These are phyloP conservation scores for Linurgus olivaceus DNA, from an alignment of 2,797 vertebrate genomes.

Conservation along the genomic window DNA sequence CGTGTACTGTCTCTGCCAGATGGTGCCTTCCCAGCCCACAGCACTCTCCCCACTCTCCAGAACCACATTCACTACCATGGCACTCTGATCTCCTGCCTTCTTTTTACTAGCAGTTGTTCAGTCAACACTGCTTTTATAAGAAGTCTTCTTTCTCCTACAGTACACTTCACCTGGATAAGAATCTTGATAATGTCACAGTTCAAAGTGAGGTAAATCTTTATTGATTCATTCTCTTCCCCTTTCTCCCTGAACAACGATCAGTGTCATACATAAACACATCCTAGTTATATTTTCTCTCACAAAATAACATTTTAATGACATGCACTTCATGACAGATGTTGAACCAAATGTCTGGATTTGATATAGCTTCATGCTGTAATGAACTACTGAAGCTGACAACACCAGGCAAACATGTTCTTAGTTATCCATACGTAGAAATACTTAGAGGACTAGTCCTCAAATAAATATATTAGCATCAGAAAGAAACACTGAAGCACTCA, in stretches of 20 bases:
- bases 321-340: not conserved
- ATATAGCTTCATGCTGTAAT: not conserved
- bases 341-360: not conserved
- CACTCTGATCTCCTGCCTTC: not conserved
- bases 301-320: not conserved
- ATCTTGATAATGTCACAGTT: not conserved
- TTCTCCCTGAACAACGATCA: not conserved
- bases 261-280: not conserved
- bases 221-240: not conserved
- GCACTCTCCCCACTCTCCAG: not conserved
- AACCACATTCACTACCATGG: not conserved
- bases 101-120: not conserved
- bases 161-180: not conserved
- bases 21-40: not conserved
- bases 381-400: not conserved
- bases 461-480: not conserved
- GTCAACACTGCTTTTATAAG: not conserved
- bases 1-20: not conserved
- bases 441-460: not conserved
- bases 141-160: not conserved
- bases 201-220: not conserved
- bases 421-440: not conserved
- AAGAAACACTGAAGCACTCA: not conserved
- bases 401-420: not conserved
- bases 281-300: not conserved